Base-by-base conservation (phyloP, 2,797 vertebrate species). In the Tenualosa ilisha region DNA sequence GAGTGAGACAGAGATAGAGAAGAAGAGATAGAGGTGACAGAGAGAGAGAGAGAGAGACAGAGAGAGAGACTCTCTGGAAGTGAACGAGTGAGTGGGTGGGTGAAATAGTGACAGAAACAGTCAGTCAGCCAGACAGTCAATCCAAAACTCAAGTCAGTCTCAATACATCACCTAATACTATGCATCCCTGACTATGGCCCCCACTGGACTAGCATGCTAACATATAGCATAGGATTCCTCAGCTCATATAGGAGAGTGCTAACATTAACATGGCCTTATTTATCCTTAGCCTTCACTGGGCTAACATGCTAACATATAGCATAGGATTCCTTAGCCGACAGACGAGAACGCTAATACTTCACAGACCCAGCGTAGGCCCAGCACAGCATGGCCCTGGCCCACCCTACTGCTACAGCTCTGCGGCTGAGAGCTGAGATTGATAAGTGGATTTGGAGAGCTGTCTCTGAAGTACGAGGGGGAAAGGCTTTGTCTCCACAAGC, bases 391-490 rank as follows among this genome's bases (percentile, higher is more conserved):
- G 15, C 3, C 0, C 37, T 26, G 17, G 84, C 85, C 86, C 90
- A 81, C 88, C 88, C 91, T 92, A 91, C 92, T 87, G 90, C 86
- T 87, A 89, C 86, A 68, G 90, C 91, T 91, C 90, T 89, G 90
- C 90, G 86, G 89, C 84, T 85, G 22, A 81, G 88, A 59, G 26
- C 83, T 53, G 88, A 92, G 93, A 95, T 93, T 95, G 94, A 95
- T 93, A 91, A 90, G 92, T 92, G 93, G 94, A 95, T 95, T 94
- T 93, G 88, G 53, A 84, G 81, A 91, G 90, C 89, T 90, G 40
- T 89, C 84, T 51, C 86, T 94, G 91, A 94, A 94, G 93, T 93
- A 93, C 89, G 85, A 84, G 87, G 89, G 89, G 86, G 89, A 94
- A 91, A 89, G 84, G 87, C 89, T 90, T 88, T 89, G 93, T 93